These are phyloP conservation scores for Oceanites oceanicus DNA, from an alignment of 2,113 vertebrate species.

Conservation along the genomic window DNA sequence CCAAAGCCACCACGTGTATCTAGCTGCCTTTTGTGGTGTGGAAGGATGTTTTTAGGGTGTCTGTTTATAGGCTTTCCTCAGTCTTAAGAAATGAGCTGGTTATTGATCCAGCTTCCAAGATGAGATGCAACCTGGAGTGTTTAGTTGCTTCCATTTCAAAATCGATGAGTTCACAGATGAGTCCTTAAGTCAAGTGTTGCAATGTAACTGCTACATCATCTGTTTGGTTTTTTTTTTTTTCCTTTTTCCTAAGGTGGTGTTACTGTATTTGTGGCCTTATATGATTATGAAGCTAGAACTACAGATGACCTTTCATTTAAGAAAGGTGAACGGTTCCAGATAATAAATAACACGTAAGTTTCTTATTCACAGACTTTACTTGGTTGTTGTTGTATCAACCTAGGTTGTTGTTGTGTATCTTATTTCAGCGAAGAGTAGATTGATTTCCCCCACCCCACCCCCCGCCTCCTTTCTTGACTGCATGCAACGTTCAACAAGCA, in stretches of 20 bases:
- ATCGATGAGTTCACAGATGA: not conserved
- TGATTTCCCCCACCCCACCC: too few species aligned
- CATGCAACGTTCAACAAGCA: not conserved
- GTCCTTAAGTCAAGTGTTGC: not conserved
- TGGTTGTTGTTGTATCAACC: too few species aligned
- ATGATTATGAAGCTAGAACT: conserved; percentile 98
- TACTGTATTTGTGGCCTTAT: conserved; percentile 98
- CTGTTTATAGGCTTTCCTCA: not conserved
- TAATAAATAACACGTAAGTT: conserved; percentile 98
- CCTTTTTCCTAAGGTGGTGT: conserved; percentile 84
- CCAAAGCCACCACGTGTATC: not conserved
- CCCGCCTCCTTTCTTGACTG: not conserved
- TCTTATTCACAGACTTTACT: not conserved
- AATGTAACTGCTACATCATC: not conserved
- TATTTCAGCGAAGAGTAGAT: not conserved
- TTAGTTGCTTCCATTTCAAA: not conserved
- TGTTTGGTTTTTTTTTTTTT: not conserved
- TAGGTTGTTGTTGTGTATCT: too few species aligned
- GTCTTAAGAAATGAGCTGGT: not conserved
- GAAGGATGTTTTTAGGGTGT: not conserved
- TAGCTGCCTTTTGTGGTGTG: not conserved
- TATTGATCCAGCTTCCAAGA: not conserved
- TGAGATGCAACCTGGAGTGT: not conserved
- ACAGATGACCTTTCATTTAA: conserved; percentile 97
- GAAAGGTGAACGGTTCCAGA: conserved; percentile 98